Base-by-base conservation (phyloP, 2,888 invertebrate species). In the Cacoxenus indagator region DNA sequence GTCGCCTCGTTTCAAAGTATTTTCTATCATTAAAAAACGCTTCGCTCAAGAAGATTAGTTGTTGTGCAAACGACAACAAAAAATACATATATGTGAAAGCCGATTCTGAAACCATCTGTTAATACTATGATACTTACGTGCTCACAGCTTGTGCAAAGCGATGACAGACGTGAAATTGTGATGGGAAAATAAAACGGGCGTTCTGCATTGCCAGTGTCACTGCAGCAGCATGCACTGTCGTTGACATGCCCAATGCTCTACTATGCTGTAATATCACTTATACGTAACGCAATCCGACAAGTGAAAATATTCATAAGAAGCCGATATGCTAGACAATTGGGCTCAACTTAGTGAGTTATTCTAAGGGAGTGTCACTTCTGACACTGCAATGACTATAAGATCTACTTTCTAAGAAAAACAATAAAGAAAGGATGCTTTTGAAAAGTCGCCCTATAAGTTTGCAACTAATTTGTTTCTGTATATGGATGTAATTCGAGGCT, bases 221-320 rank as follows among this genome's bases (percentile, higher is more conserved):
- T 37, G 37, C 37, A 37, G 1, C 37, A 8, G 14, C 8, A 5
- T 14, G 9, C 8, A 37, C 37, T 11, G 19, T 51, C 19, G 24
- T 26, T 62, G 24, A 43, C 61, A 62, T 45, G 61, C 26, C n/a
- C 61, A 45, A 67, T 67, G 67, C 71, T 76, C 75, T 73, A 74
- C 70, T 59, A 71, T 74, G 71, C 74, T 69, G 73, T 73, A 76
- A 81, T 75, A 74, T 81, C 75, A 75, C 75, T 78, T 78, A 75
- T 75, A 72, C 70, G 71, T 68, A 73, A 74, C 73, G 71, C 73
- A 81, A 76, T 81, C 75, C 73, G 69, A 71, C 65, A 51, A 19
- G 51, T 22, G 19, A 51, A n/a, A 51, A 51, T 51, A 51, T 51
- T 17, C 22, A 22, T 11, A 22, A 9, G 19, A 51, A 51, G 22